Conservation (phyloP, 2,797 vertebrate genomes). For the Coccyzus lansbergi region DNA sequence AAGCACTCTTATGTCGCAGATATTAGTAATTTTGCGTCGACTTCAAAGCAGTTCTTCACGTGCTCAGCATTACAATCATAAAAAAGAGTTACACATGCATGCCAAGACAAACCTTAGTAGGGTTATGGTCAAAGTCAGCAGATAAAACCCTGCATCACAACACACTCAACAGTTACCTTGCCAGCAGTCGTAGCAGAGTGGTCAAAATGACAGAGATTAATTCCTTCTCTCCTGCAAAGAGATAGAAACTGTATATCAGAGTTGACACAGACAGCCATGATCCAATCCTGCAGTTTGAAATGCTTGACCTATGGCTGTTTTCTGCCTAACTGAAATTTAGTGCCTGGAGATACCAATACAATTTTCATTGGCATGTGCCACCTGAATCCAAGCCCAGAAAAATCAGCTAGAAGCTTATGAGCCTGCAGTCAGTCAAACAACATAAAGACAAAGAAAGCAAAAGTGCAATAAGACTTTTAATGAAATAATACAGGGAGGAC, state of each 20-base stretch:
- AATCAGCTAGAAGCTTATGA: background rate
- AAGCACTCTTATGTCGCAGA: background rate
- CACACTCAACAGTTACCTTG: background rate
- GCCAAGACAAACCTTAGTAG: background rate
- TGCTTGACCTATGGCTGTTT: background rate
- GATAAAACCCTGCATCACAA: background rate
- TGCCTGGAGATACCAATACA: background rate
- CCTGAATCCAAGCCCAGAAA: background rate
- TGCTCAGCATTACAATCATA: background rate
- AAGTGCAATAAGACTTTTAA: background rate
- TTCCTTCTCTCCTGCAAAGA: constrained; percentile 17
- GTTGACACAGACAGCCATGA: background rate
- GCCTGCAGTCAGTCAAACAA: background rate
- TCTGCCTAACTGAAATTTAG: background rate
- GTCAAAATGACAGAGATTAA: constrained; percentile 23
- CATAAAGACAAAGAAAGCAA: background rate
- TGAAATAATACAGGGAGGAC: background rate
- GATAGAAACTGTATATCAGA: constrained; percentile 41
- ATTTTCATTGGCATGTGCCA: background rate
- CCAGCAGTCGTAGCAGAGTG: background rate
- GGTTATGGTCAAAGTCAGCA: background rate
- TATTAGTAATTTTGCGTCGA: background rate
- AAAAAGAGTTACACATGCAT: background rate
- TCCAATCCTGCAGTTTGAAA: background rate
- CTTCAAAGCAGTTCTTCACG: background rate